Evolutionary conservation across 1,140 invertebrate species (phyloP), one percentile per base, ranked within the genome.

Genomic region (Probaryconus sp.): DNA sequence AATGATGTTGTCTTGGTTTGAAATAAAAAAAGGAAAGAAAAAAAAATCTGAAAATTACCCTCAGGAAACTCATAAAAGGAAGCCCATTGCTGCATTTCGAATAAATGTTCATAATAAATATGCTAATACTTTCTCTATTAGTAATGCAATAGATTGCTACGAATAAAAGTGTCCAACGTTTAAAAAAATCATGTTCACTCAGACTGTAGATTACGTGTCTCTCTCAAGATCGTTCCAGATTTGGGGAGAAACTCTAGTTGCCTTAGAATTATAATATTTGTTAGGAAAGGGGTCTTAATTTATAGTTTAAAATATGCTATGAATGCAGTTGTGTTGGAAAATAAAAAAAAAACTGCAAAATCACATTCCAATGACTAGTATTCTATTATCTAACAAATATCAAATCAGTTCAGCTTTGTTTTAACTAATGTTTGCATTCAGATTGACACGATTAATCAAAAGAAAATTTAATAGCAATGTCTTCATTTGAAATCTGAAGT

Each of bases 211-310:
- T 61, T 61, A 70, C 24, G 50, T 55, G 31, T 53, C 48, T 37
- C 47, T 53, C 48, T 37, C 47, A 20, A 21, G 16, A 53, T 69
- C 33, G 18, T 55, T 61, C 56, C 48, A 38, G 28, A 47, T 70
- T 70, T 70, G 67, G 67, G 40, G 55, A 55, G 67, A 61, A 70
- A 70, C 38, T 38, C 10, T 31, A 1, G n/a, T 4, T 24, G 9
- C 10, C n/a, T 14, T 18, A 26, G 31, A 65, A 67, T 31, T 47
- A n/a, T 28, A 33, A 42, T 43, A 26, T 51, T 53, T 53, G 6
- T 6, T n/a, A 50, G 9, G 16, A 45, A 47, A 26, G 17, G 1
- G 14, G n/a, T n/a, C n/a, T n/a, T n/a, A n/a, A n/a, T n/a, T n/a
- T n/a, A n/a, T n/a, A n/a, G n/a, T 24, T 24, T 24, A 24, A 24